Evolutionary conservation across 2,113 vertebrate genomes (phyloP), one percentile per base, ranked within the genome.

Genomic region (Hemicordylus capensis): DNA sequence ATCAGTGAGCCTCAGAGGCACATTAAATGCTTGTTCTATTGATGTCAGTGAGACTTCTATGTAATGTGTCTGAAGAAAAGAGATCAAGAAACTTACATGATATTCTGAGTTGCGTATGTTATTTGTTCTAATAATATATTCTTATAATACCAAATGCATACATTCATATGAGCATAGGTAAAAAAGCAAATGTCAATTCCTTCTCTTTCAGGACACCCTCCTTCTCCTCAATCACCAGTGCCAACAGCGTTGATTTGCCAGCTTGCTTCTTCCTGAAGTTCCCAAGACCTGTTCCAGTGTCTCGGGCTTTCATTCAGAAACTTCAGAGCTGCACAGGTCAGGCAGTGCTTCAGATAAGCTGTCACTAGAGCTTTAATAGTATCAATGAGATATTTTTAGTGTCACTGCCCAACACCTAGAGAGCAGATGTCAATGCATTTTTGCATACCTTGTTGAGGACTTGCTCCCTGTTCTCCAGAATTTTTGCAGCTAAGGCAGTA

Each of bases 191-290:
- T 63, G 34, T 61, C 51, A 70, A 82, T 59, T 20, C 19, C 6
- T 76, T 0, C 3, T 58, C 0, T 91, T 91, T 1, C 77, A 97
- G 97, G 86, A 99, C 98, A 10, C 98, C 98, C 0, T 99, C 98
- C 0, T 99, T 99, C 93, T 98, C 98, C 1, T 96, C 97, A 0
- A 94, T 99, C 92, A 99, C 98, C 81, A 99, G 98, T 94, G 97
- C 99, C 85, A 99, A 99, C 96, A 99, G 98, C 34, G 98, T 99
- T 93, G 98, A 99, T 81, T 95, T 99, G 85, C 99, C 99, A 17
- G 98, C 98, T 42, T 99, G 98, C 89, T 99, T 99, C 95, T 99
- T 99, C 96, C 96, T 99, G 83, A 99, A 99, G 89, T 98, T 99
- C 95, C 98, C 98, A 63, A 95, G 93, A 22, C 98, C 98, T 86